Conservation (phyloP, 2,888 invertebrate species). For the Scaptomyza reducta region DNA sequence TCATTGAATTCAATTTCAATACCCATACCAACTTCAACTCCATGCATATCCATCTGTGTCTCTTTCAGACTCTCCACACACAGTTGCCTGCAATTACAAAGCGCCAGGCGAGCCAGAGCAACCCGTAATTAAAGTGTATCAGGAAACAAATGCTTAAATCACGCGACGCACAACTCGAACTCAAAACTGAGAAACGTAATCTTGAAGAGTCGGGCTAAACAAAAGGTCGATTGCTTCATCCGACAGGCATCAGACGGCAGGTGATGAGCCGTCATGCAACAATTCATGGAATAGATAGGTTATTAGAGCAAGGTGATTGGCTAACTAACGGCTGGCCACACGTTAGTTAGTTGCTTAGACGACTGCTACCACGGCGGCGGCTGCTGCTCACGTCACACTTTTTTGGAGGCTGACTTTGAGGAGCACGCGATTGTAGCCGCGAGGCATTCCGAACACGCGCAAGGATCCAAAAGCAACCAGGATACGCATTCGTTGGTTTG, state of each 20-base stretch:
- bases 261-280: constrained; percentile 74
- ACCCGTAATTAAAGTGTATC: constrained; percentile 69
- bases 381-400: constrained; percentile 41
- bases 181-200: neutral
- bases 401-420: constrained; percentile 27
- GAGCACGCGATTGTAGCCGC: constrained; percentile 50
- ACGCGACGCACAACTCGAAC: constrained; percentile 62
- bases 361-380: neutral
- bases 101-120: constrained; percentile 45
- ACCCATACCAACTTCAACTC: neutral
- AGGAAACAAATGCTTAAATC: constrained; percentile 82
- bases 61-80: neutral
- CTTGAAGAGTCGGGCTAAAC: constrained; percentile 4
- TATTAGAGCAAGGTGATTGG: constrained; percentile 62
- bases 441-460: constrained; percentile 66
- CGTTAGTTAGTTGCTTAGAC: constrained; percentile 22
- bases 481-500: constrained; percentile 47
- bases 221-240: constrained; percentile 79
- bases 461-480: constrained; percentile 48
- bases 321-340: constrained; percentile 36
- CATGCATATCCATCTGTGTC: neutral
- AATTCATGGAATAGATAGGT: constrained; percentile 61
- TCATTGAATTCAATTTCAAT: constrained; percentile 59
- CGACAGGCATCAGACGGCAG: constrained; percentile 66
- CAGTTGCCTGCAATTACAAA: constrained; percentile 40